These are phyloP conservation scores for Bombus waltoni DNA, from an alignment of 1,140 invertebrate species.

Conservation along the genomic window DNA sequence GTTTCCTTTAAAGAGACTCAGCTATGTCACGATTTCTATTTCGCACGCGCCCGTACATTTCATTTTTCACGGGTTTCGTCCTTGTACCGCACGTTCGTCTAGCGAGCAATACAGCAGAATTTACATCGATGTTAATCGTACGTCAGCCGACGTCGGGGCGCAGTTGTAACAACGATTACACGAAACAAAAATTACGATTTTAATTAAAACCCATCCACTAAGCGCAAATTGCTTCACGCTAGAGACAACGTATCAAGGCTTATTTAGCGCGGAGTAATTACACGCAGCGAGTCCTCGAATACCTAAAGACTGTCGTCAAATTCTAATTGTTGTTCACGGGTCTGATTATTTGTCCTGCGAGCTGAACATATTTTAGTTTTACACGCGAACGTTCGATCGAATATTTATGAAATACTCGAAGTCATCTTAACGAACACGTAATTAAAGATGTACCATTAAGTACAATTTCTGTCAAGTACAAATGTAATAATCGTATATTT, in stretches of 20 bases:
- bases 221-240: constrained; percentile 18
- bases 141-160: not conserved
- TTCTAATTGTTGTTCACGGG: not conserved
- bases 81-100: not conserved
- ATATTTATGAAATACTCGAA: too few species aligned
- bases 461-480: too few species aligned
- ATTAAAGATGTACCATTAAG: too few species aligned
- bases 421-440: too few species aligned
- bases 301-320: not conserved
- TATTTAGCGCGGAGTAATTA: constrained; percentile 40
- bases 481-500: too few species aligned
- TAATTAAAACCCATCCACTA: constrained; percentile 40
- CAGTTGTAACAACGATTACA: constrained; percentile 28
- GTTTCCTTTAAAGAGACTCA: not conserved
- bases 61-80: not conserved
- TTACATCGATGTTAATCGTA: constrained; percentile 29
- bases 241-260: constrained; percentile 25
- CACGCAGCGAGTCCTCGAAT: not conserved
- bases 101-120: not conserved
- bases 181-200: constrained; percentile 52
- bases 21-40: not conserved
- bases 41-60: not conserved
- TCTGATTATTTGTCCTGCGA: not conserved
- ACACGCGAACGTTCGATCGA: too few species aligned
- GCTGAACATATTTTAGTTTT: too few species aligned